Conservation (phyloP, 1,140 invertebrate genomes). For the Bombus picipes region DNA sequence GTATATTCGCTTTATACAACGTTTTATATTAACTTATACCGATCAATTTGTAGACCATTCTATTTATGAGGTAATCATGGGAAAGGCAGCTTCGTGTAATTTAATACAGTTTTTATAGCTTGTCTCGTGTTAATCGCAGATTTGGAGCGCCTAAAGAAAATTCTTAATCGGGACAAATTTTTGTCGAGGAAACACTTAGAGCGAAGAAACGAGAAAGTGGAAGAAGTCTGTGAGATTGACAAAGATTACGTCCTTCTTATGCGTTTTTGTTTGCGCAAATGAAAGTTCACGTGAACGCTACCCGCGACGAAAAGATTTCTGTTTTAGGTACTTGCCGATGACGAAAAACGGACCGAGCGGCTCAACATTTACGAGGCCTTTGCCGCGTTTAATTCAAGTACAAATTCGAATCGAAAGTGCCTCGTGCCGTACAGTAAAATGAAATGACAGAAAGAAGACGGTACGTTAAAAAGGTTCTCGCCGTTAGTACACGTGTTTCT, state of each 20-base stretch:
- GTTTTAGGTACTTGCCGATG: conserved; percentile 1
- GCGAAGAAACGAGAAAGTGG: neutral
- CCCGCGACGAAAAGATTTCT: neutral
- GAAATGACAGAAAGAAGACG: neutral
- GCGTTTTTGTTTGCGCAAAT: conserved; percentile 40
- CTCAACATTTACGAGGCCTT: neutral
- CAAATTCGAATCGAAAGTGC: neutral
- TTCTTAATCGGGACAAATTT: neutral
- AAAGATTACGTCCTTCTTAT: conserved; percentile 36
- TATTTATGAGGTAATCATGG: neutral
- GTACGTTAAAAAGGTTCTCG: neutral
- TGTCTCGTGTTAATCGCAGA: neutral
- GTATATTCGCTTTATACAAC: neutral
- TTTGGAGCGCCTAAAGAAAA: neutral
- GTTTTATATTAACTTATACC: neutral
- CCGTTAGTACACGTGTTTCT: neutral
- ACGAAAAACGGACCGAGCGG: conserved; percentile 1
- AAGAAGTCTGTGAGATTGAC: neutral
- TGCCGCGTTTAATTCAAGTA: neutral
- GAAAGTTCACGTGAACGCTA: conserved; percentile 50
- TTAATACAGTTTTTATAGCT: neutral
- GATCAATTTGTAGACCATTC: neutral
- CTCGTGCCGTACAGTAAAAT: neutral
- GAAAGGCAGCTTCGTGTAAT: neutral
- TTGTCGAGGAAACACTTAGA: too few species aligned